Evolutionary conservation across 2,113 vertebrate genomes (phyloP).

Genomic region (Acanthisitta chloris): DNA sequence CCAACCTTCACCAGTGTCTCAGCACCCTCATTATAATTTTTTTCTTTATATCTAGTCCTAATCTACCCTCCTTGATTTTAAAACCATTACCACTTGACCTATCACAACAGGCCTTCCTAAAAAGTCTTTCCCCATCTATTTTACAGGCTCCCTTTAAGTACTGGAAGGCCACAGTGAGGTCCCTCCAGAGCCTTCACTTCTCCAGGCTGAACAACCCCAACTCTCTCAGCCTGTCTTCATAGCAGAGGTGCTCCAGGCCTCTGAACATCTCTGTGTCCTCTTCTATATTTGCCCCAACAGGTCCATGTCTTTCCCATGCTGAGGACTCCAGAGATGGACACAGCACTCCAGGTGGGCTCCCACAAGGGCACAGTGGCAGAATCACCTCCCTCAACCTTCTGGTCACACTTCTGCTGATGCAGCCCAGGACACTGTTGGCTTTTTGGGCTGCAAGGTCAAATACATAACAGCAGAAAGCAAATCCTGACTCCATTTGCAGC

Average conservation of each 20-base stretch:
- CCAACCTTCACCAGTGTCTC: background rate
- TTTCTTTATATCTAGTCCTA: background rate
- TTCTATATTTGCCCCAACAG: fast-evolving
- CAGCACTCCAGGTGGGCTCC: background rate
- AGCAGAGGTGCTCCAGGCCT: background rate
- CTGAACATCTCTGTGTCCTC: fast-evolving
- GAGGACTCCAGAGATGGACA: background rate
- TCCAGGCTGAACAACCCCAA: background rate
- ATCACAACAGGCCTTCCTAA: fast-evolving
- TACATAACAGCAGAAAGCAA: background rate
- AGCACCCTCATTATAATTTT: background rate
- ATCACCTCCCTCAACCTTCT: background rate
- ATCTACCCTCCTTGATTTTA: background rate
- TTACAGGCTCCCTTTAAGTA: background rate
- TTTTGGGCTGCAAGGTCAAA: background rate
- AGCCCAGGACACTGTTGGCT: fast-evolving
- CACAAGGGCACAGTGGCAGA: background rate
- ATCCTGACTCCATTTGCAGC: fast-evolving
- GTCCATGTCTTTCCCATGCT: fast-evolving
- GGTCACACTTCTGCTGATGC: fast-evolving
- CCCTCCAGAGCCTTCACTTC: background rate
- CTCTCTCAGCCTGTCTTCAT: background rate
- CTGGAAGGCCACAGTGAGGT: fast-evolving
- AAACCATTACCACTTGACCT: background rate
- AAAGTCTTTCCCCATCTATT: background rate